Evolutionary conservation across 2,113 vertebrate genomes (phyloP), one percentile per base, ranked within the genome.

Genomic region (Chionomys nivalis): DNA sequence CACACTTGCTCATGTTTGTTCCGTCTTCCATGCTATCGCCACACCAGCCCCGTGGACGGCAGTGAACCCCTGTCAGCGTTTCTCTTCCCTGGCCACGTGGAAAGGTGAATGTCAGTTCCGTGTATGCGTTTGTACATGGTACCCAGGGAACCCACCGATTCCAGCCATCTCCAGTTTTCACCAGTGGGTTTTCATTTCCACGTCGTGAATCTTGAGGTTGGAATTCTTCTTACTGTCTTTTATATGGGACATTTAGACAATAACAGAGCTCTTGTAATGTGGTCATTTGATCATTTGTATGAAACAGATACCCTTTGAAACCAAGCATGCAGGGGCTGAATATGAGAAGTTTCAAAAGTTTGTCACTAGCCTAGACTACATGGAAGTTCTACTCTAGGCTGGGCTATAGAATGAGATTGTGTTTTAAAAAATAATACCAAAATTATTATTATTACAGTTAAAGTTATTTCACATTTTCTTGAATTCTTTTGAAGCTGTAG

Each of bases 21-120:
- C 95, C 70, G 39, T 95, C 96, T 96, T 94, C 75, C 61, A 23
- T 93, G 77, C 78, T 93, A 65, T 58, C 89, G 1, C 21, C 73
- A 39, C 26, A 96, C n/a, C 58, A 94, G 61, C 98, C 36, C 85
- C 58, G 94, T 9, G 76, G 58, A 87, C 47, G 16, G 78, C 68
- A 89, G 16, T 58, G n/a, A 49, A 39, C 55, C 65, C 19, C 93
- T 76, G 52, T 5, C 21, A 3, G 19, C 2, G 13, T 66, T 95
- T 83, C 55, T 91, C 2, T 87, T 90, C 39, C 83, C 72, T 87
- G 19, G n/a, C 87, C 28, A 75, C 79, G 55, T 83, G 28, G 44
- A 63, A 95, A 92, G 36, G 73, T 31, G 0, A 17, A 7, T 58
- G 87, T 90, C 93, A 13, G 49, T 83, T 61, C 3, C 70, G 0